Percentiles rank a stretch among this genome's conserved stretches.
phyloP scores from a whole-genome alignment of 2,797 vertebrate species.

The Sus cebifrons region DNA sequence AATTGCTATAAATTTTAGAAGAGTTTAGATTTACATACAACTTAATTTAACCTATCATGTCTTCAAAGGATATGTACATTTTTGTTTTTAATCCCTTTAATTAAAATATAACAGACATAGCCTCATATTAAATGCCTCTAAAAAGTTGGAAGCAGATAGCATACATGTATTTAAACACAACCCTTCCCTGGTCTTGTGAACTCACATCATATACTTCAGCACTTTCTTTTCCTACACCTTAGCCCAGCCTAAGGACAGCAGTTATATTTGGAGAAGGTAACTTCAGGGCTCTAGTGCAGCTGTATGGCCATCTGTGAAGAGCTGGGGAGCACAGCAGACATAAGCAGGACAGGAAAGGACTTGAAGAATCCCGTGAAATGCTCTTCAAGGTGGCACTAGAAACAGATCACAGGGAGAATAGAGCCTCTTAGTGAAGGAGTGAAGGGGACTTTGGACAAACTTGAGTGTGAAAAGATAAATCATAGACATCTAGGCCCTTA shows the following conservation, averaged over 20 bases:
- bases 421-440: not conserved
- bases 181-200: not conserved
- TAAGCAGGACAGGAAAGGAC: not conserved
- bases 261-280: not conserved
- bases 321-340: not conserved
- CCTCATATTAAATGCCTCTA: not conserved
- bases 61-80: not conserved
- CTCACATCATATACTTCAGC: not conserved
- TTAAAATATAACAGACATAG: conserved; percentile 33
- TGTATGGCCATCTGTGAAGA: not conserved
- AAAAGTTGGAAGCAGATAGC: not conserved
- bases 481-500: not conserved
- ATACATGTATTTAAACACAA: not conserved
- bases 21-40: not conserved
- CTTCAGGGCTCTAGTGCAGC: not conserved
- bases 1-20: conserved; percentile 9
- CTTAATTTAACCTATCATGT: not conserved
- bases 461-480: not conserved
- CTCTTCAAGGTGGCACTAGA: too few species aligned
- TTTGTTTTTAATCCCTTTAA: not conserved
- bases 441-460: not conserved
- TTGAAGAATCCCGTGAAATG: not conserved
- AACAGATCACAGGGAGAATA: not conserved
- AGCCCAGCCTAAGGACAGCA: not conserved
- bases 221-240: not conserved